Evolutionary conservation across 2,888 invertebrate species (phyloP), one percentile per base, ranked within the genome.

Genomic region (Amphipoea lucens): DNA sequence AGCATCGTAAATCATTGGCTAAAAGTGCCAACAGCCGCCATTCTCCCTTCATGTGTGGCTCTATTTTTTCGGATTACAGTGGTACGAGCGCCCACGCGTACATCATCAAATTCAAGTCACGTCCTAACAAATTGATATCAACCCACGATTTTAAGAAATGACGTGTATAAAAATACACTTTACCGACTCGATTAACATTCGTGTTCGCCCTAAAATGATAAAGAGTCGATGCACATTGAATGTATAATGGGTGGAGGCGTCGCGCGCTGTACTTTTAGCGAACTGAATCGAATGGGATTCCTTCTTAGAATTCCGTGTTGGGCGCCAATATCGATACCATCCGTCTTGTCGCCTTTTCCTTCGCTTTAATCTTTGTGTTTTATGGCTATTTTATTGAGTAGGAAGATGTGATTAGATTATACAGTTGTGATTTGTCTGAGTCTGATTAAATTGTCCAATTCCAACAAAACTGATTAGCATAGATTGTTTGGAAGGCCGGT

Each of bases 131-230:
- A 95, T 95, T 95, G 94, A 94, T 95, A 95, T 94, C 92, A 92
- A 90, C 89, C 92, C 94, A 95, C 95, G 94, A 93, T 94, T 95
- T 95, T 94, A 93, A 94, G 93, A 94, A 94, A 93, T 92, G 92
- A 94, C 92, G 93, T 94, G 93, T 93, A 93, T 92, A 93, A 94
- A 92, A 93, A 93, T 92, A 94, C 92, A 91, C 94, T 94, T 92
- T 90, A 92, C 83, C 86, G 90, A 90, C 86, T 88, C 90, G 90
- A 93, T 93, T 93, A 93, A 89, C 91, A 91, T 91, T 92, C 92
- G 89, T 90, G 86, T 84, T 88, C 89, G 86, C 89, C 89, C 83
- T 91, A 91, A 93, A 92, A 94, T 94, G 93, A 93, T 94, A 93
- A 91, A 93, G 90, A 84, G 89, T 80, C 77, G 84, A 74, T 90